Evolutionary conservation across 2,888 invertebrate species (phyloP).

Genomic region (Zonitis immaculata): DNA sequence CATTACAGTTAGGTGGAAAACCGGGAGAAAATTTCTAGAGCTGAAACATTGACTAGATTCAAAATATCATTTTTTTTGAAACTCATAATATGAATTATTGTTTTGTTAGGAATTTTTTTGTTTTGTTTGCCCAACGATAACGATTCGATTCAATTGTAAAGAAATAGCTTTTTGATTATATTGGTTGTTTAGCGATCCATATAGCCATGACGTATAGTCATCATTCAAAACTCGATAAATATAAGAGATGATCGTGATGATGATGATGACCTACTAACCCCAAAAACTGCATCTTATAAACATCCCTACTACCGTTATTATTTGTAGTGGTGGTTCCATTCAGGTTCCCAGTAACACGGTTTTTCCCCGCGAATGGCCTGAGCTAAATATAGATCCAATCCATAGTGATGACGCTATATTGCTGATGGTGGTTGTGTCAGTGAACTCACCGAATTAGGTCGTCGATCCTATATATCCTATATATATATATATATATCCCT

Average conservation of each 20-base stretch:
- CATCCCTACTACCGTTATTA: conserved; percentile 5
- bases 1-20: conserved; percentile 1
- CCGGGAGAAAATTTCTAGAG: neutral
- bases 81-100: neutral
- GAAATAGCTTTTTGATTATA: neutral
- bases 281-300: conserved; percentile 9
- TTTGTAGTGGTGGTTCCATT: too few species aligned
- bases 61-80: neutral
- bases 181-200: conserved; percentile 15
- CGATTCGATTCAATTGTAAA: neutral
- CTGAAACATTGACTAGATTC: neutral
- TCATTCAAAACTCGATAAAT: too few species aligned
- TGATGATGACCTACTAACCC: conserved; percentile 18
- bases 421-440: too few species aligned
- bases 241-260: too few species aligned
- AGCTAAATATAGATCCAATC: conserved; percentile 16
- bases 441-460: conserved; percentile 18
- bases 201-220: conserved; percentile 16
- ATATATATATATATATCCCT: conserved; percentile 3
- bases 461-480: conserved; percentile 17
- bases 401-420: too few species aligned
- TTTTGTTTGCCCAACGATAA: too few species aligned
- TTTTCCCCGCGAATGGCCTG: conserved; percentile 15
- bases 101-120: too few species aligned
- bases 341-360: too few species aligned